A percentile compares a stretch with the other conserved stretches of the same genome.
phyloP scores from a whole-genome alignment of 2,888 invertebrate species.

The Hesperia comma region DNA sequence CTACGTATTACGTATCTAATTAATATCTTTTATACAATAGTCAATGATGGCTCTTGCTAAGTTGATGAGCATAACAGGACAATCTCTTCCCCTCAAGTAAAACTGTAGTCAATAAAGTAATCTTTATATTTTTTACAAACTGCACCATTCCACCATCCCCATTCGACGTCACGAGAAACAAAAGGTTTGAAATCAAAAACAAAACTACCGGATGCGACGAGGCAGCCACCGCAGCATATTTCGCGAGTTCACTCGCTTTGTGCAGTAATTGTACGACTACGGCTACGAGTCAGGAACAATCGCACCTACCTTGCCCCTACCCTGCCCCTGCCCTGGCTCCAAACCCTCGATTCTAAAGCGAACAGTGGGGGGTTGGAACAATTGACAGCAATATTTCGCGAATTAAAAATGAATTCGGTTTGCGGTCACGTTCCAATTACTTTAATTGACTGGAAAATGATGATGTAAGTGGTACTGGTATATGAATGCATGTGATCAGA shows the following conservation, averaged over 20 bases:
- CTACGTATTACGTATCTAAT: too few species aligned
- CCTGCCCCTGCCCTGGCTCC: slow-evolving; percentile 12
- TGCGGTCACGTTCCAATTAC: slow-evolving; percentile 21
- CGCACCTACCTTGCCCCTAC: slow-evolving; percentile 2
- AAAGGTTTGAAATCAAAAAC: slow-evolving; percentile 21
- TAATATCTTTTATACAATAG: too few species aligned
- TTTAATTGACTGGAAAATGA: background rate
- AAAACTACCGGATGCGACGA: slow-evolving; percentile 16
- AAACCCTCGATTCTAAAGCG: background rate
- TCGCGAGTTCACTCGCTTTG: slow-evolving; percentile 29
- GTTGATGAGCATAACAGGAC: too few species aligned
- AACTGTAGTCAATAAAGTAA: too few species aligned
- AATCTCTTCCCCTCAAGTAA: too few species aligned
- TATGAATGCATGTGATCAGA: background rate
- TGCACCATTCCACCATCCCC: too few species aligned
- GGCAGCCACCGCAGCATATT: slow-evolving; percentile 29
- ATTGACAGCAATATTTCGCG: slow-evolving; percentile 29
- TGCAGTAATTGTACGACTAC: slow-evolving; percentile 30
- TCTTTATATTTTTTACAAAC: too few species aligned
- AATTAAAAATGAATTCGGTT: slow-evolving; percentile 28
- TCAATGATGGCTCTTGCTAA: too few species aligned
- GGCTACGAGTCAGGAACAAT: slow-evolving; percentile 22
- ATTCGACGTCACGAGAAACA: slow-evolving; percentile 1
- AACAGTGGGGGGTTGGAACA: slow-evolving; percentile 30
- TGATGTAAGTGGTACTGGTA: background rate